These are phyloP conservation scores for Macrosoma leucophasiata DNA, from an alignment of 2,888 invertebrate genomes.

Conservation along the genomic window DNA sequence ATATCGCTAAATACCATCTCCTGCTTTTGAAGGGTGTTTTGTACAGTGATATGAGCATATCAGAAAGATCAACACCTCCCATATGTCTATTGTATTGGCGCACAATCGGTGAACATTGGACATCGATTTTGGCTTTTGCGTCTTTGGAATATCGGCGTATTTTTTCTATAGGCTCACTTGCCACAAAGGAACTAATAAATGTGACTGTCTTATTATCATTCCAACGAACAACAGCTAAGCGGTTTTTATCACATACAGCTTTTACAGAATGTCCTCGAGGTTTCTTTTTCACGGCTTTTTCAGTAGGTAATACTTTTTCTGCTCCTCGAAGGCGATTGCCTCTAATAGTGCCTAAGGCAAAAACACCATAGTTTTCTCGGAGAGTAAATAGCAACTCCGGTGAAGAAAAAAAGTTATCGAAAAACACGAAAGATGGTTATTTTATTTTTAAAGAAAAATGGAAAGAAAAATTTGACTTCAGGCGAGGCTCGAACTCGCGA, in stretches of 20 bases:
- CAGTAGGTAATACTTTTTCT: constrained; percentile 21
- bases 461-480: no score
- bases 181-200: constrained; percentile 28
- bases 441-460: no score
- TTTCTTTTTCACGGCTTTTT: constrained; percentile 28
- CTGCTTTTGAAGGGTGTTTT: constrained; percentile 24
- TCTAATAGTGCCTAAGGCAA: constrained; percentile 21
- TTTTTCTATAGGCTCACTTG: constrained; percentile 22
- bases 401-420: constrained; percentile 23
- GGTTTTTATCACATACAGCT: constrained; percentile 18
- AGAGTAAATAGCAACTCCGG: constrained; percentile 20
- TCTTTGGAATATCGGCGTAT: constrained; percentile 27
- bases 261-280: constrained; percentile 19
- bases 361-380: constrained; percentile 21
- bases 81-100: constrained; percentile 30
- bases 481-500: no score
- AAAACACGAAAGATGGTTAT: no score
- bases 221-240: constrained; percentile 22
- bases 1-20: constrained; percentile 31
- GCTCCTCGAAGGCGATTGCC: constrained; percentile 17
- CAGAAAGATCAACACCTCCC: constrained; percentile 29
- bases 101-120: constrained; percentile 29
- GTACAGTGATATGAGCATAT: constrained; percentile 25
- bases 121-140: constrained; percentile 24
- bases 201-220: constrained; percentile 30